phyloP scores from a whole-genome alignment of 2,113 vertebrate genomes.

The Vidua macroura region DNA sequence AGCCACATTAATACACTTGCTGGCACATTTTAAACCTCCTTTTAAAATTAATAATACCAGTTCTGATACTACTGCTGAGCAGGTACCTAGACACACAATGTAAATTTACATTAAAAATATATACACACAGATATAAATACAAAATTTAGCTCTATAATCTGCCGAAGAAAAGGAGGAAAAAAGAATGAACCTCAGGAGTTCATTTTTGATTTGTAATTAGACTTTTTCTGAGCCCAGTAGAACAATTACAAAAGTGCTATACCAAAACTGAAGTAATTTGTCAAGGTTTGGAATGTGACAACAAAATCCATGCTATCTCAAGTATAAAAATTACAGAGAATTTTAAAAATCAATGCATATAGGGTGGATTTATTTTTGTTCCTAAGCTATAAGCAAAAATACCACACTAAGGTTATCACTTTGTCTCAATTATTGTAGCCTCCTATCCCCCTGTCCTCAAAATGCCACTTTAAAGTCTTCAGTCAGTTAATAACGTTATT shows the following conservation, averaged over 20 bases:
- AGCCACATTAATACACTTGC: not conserved
- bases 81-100: fast-evolving
- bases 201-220: not conserved
- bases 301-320: not conserved
- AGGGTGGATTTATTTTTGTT: not conserved
- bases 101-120: fast-evolving
- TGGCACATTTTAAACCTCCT: not conserved
- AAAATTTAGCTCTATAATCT: not conserved
- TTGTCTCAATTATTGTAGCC: not conserved
- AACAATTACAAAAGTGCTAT: not conserved
- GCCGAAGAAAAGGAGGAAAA: not conserved
- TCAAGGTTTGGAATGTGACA: not conserved
- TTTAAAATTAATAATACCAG: fast-evolving
- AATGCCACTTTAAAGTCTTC: not conserved
- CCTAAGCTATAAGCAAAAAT: not conserved
- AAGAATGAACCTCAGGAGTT: not conserved
- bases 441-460: not conserved
- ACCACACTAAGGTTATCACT: not conserved
- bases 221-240: not conserved
- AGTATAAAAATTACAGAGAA: not conserved
- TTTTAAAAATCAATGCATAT: not conserved
- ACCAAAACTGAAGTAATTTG: not conserved
- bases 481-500: not conserved
- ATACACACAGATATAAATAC: fast-evolving
- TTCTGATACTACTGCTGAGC: not conserved